phyloP scores from a whole-genome alignment of 2,113 vertebrate species.

The Noturus placidus region DNA sequence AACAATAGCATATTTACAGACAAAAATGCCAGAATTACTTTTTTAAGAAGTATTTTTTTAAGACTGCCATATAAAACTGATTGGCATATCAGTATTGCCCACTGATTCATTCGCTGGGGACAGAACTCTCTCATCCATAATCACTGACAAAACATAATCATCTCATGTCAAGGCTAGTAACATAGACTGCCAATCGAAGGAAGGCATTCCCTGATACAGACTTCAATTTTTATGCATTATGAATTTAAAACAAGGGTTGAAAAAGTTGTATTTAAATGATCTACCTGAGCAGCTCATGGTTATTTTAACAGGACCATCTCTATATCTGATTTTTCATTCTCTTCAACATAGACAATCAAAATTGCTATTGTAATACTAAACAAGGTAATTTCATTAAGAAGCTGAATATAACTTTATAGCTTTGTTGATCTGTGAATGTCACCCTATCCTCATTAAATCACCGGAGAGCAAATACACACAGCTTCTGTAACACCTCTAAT shows the following conservation, averaged over 20 bases:
- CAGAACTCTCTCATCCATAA: constrained; percentile 51
- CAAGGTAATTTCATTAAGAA: constrained; percentile 51
- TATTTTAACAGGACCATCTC: constrained; percentile 55
- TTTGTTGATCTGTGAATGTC: constrained; percentile 53
- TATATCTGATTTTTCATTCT: constrained; percentile 49
- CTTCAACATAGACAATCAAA: constrained; percentile 53
- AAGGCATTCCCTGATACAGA: constrained; percentile 57
- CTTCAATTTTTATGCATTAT: constrained; percentile 73
- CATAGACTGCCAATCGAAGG: constrained; percentile 55
- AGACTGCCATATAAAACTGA: constrained; percentile 41
- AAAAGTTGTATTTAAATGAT: constrained; percentile 65
- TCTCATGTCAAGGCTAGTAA: constrained; percentile 49
- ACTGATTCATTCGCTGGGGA: background rate
- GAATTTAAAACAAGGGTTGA: constrained; percentile 59
- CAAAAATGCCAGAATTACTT: constrained; percentile 19
- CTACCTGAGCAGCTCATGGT: constrained; percentile 66
- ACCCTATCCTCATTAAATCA: constrained; percentile 51
- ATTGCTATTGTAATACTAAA: constrained; percentile 50
- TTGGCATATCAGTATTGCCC: constrained; percentile 53
- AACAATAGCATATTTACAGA: constrained; percentile 16
- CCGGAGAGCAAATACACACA: constrained; percentile 4
- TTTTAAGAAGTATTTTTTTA: background rate
- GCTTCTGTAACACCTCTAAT: constrained; percentile 35
- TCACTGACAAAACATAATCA: constrained; percentile 55
- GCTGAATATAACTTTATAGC: constrained; percentile 50